phyloP scores from a whole-genome alignment of 2,113 vertebrate species.

The Murina feae region DNA sequence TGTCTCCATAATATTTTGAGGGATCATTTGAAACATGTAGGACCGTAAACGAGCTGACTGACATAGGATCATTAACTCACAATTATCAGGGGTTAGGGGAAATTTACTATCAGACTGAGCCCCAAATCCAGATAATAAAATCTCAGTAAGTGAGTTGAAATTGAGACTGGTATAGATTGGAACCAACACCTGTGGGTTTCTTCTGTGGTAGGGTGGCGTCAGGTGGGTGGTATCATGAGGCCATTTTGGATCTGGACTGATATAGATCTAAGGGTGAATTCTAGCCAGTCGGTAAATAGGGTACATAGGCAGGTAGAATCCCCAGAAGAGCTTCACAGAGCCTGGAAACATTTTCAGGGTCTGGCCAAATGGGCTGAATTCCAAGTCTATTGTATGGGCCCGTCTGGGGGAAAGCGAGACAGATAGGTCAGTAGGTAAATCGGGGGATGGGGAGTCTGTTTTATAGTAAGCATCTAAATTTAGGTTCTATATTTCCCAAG shows the following conservation, averaged over 20 bases:
- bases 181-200: background rate
- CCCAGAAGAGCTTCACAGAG: background rate
- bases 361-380: background rate
- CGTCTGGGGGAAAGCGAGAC: background rate
- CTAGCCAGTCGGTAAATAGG: background rate
- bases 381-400: background rate
- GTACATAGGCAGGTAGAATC: background rate
- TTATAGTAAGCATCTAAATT: background rate
- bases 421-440: background rate
- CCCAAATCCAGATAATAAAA: constrained; percentile 10
- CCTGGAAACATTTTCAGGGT: background rate
- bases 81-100: background rate
- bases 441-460: background rate
- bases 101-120: background rate
- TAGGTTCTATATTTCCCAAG: background rate
- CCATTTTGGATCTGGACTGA: background rate
- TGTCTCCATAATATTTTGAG: constrained; percentile 25
- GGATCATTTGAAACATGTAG: background rate
- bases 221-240: background rate
- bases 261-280: constrained; percentile 1
- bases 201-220: background rate
- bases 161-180: constrained; percentile 8
- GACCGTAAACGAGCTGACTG: background rate
- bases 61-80: background rate
- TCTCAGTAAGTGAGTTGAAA: constrained; percentile 32